Conservation (phyloP, 2,888 invertebrate species). For the Andrena chrysosceles region DNA sequence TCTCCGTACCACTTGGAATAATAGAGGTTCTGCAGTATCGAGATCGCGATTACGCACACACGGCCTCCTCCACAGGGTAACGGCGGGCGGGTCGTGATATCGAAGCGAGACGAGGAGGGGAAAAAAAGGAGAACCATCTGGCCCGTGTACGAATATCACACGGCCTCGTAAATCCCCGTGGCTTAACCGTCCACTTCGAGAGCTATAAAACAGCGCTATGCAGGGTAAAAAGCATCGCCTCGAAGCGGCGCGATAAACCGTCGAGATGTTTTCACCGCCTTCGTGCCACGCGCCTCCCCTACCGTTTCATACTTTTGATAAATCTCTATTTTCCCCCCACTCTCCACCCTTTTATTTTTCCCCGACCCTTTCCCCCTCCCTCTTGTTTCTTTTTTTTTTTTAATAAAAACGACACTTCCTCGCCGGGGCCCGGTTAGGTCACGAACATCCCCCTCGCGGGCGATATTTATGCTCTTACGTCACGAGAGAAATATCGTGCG, state of each 20-base stretch:
- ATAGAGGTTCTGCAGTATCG: neutral
- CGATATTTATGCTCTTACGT: constrained; percentile 73
- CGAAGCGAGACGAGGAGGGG: neutral
- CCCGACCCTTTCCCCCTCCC: neutral
- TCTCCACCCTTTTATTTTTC: neutral
- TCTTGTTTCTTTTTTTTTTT: constrained; percentile 40
- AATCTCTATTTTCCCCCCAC: constrained; percentile 55
- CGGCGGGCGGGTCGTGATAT: neutral
- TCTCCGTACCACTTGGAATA: neutral
- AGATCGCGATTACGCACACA: neutral
- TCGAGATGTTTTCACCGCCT: constrained; percentile 60
- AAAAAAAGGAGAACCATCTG: constrained; percentile 40
- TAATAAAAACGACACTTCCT: constrained; percentile 66
- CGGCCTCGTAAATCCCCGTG: constrained; percentile 47
- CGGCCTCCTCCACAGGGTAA: neutral
- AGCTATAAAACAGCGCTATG: constrained; percentile 55
- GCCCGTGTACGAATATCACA: constrained; percentile 50
- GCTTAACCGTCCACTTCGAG: constrained; percentile 48
- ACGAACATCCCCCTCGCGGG: constrained; percentile 67
- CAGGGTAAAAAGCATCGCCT: constrained; percentile 56
- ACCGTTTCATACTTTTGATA: constrained; percentile 64
- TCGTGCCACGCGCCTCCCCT: constrained; percentile 45
- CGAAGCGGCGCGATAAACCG: constrained; percentile 61
- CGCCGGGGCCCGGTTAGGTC: constrained; percentile 55
- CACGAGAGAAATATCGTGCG: constrained; percentile 72